phyloP scores from a whole-genome alignment of 2,797 vertebrate genomes.

The Miichthys miiuy region DNA sequence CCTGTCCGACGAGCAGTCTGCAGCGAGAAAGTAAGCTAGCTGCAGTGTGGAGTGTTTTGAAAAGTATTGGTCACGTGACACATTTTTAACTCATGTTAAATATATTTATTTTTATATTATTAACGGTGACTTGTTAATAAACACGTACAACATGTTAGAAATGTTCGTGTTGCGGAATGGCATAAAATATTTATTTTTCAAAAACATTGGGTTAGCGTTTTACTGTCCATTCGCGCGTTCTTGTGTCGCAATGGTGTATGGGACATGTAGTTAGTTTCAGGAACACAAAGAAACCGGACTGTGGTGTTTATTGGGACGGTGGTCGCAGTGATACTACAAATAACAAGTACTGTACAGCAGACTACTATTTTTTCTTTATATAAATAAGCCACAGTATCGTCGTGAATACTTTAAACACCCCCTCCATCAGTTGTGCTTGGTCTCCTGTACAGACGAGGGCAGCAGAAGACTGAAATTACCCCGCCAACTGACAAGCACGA shows the following conservation, averaged over 20 bases:
- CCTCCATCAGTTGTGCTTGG: not conserved
- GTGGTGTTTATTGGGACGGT: not conserved
- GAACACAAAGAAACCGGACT: conserved; percentile 59
- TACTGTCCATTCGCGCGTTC: not conserved
- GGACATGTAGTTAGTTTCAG: conserved; percentile 64
- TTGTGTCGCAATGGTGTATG: conserved; percentile 46
- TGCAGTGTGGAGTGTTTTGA: not conserved
- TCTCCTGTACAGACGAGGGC: conserved; percentile 67
- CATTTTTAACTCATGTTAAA: not conserved
- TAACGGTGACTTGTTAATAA: not conserved
- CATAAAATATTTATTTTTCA: not conserved
- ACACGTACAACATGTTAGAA: fast-evolving
- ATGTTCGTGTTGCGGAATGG: fast-evolving
- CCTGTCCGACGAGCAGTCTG: fast-evolving
- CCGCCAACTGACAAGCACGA: conserved; percentile 56
- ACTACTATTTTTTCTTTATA: fast-evolving
- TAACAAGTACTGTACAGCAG: fast-evolving
- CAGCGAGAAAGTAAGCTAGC: conserved; percentile 13
- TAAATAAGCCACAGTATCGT: fast-evolving
- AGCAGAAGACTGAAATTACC: conserved; percentile 44
- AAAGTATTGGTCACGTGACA: conserved; percentile 55
- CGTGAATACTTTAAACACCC: fast-evolving
- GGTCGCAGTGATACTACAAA: not conserved
- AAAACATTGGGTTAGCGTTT: not conserved
- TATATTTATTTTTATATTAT: not conserved